phyloP scores from a whole-genome alignment of 2,888 invertebrate species.

The Nebria brevicollis region DNA sequence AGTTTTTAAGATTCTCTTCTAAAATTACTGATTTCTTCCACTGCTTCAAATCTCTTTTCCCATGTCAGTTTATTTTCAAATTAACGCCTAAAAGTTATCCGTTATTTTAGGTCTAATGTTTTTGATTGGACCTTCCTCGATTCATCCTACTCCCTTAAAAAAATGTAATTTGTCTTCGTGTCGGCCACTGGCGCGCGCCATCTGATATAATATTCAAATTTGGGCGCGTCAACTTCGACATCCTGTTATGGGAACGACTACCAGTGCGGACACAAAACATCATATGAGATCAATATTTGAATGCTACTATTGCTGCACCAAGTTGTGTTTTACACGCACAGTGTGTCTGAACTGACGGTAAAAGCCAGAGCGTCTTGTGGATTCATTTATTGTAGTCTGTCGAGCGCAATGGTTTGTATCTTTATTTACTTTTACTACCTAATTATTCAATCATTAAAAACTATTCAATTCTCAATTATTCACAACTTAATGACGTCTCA shows the following conservation, averaged over 20 bases:
- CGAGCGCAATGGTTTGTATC: constrained; percentile 58
- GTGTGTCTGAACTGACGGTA: constrained; percentile 22
- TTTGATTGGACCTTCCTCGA: not conserved
- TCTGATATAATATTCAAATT: not conserved
- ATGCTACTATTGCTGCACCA: constrained; percentile 56
- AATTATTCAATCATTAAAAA: constrained; percentile 30
- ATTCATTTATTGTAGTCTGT: constrained; percentile 55
- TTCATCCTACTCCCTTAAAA: not conserved
- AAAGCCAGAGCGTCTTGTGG: constrained; percentile 54
- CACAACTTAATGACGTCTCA: not conserved
- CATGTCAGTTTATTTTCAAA: no score
- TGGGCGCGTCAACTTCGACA: not conserved
- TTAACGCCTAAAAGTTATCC: no score
- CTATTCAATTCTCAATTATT: not conserved
- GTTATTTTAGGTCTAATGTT: no score
- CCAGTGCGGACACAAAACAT: constrained; percentile 57
- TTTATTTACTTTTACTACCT: constrained; percentile 52
- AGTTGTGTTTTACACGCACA: constrained; percentile 51
- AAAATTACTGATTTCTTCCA: no score
- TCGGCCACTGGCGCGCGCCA: constrained; percentile 51
- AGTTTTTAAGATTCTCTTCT: no score
- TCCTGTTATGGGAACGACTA: constrained; percentile 13
- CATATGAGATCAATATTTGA: constrained; percentile 40
- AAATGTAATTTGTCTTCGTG: constrained; percentile 52
- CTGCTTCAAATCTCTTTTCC: no score